Evolutionary conservation across 2,888 invertebrate genomes (phyloP).

Genomic region (Torymus aiolomorphi): DNA sequence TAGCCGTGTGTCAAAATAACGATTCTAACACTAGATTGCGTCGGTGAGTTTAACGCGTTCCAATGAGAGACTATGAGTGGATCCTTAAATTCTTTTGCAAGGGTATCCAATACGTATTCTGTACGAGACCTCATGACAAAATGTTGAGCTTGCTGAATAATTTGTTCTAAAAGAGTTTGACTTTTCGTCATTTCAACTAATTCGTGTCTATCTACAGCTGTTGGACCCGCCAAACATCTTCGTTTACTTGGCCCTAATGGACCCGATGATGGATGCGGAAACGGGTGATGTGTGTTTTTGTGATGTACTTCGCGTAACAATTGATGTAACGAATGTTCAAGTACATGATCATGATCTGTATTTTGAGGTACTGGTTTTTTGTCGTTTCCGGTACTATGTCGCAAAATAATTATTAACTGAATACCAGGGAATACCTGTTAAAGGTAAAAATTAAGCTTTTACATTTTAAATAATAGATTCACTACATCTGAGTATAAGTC

Average conservation of each 20-base stretch:
- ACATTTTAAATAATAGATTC: too few relatives aligned
- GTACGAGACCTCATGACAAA: constrained; percentile 94
- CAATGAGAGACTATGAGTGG: constrained; percentile 96
- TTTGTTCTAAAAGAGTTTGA: constrained; percentile 95
- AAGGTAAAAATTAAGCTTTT: neutral
- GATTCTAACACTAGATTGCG: constrained; percentile 95
- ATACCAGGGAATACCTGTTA: constrained; percentile 91
- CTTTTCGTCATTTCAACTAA: constrained; percentile 92
- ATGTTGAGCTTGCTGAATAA: constrained; percentile 96
- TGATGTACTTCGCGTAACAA: constrained; percentile 93
- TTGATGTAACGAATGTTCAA: constrained; percentile 97
- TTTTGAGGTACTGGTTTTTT: constrained; percentile 78
- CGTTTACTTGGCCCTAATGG: constrained; percentile 95
- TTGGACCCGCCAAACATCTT: constrained; percentile 92
- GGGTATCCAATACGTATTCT: constrained; percentile 93
- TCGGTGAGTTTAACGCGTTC: constrained; percentile 96
- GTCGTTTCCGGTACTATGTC: constrained; percentile 87
- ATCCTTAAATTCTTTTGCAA: constrained; percentile 95
- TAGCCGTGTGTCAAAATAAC: constrained; percentile 93
- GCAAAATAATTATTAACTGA: constrained; percentile 92
- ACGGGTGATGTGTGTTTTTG: constrained; percentile 93
- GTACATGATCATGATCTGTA: constrained; percentile 94
- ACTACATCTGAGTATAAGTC: too few relatives aligned
- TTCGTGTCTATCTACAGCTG: constrained; percentile 91
- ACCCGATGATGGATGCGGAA: constrained; percentile 96